Evolutionary conservation across 2,888 invertebrate species (phyloP), one percentile per base, ranked within the genome.

Genomic region (Meandrusa payeni): DNA sequence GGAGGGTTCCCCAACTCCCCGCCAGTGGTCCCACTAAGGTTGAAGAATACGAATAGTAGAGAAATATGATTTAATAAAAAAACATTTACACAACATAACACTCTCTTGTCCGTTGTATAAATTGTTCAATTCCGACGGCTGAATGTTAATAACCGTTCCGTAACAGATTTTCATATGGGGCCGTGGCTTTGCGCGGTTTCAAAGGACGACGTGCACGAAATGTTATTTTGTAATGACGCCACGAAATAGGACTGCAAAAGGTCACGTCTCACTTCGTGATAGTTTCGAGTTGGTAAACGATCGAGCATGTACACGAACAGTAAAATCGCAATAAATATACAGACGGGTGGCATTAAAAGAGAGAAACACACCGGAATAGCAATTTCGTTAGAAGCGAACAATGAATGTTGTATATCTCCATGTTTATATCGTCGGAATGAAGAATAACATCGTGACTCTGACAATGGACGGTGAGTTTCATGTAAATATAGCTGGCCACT

Each of bases 181-280:
- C 42, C 31, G 24, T 43, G 29, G 36, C 31, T 43, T 43, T 42
- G 34, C 36, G 37, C 33, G 36, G 29, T 48, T 41, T 43, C 41
- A 45, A 48, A 40, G 44, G 48, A 48, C 45, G 47, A 41, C 42
- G 42, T 46, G 51, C 34, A 19, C 37, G 36, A 48, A 51, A 46
- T 46, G 34, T 37, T 22, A 40, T 46, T 51, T 41, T 38, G 41
- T 38, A 46, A 48, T 23, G 22, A 22, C 31, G 10, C 26, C 9
- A 41, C 32, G 39, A 39, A 42, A 46, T 46, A 33, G 39, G 33
- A 41, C 36, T 20, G 28, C 29, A 44, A 48, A 50, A 42, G 39
- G 45, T 46, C 40, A 40, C 45, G 20, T 45, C 24, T 44, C 9
- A 19, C 2, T 29, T 43, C 34, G 36, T 27, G 31, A 23, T 44